Evolutionary conservation across 2,797 vertebrate genomes (phyloP), one percentile per base, ranked within the genome.

Genomic region (Sphenopsis melanotis): DNA sequence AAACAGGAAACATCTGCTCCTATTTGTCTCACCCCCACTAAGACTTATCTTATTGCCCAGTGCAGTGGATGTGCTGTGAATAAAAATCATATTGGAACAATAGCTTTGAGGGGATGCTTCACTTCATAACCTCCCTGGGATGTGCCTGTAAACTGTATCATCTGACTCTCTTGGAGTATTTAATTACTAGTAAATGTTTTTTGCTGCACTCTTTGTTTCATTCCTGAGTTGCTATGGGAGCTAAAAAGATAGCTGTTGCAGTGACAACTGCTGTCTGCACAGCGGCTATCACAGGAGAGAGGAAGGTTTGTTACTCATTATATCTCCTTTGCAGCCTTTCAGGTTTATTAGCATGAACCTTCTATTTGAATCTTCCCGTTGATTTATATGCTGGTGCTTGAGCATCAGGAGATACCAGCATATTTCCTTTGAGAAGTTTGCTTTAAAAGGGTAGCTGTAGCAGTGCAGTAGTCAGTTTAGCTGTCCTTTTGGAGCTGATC

Each of bases 1-100:
- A 92, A 96, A 95, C 95, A 97, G 92, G 94, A 97, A 97, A 96
- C 94, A 94, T 94, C 95, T 93, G 95, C 96, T 95, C 83, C 87
- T 93, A 85, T 96, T 94, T 93, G 87, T 92, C 90, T 94, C 92
- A 94, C 90, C 90, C 95, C 93, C 90, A 91, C 93, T 84, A 96
- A 92, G 86, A 92, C 93, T 95, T 94, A 92, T 93, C 95, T 96
- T 95, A 76, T 55, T 94, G 83, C 96, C 94, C 87, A 80, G 37
- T 26, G 81, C 65, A 21, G 74, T 93, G 83, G 89, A 90, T 89
- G 79, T 93, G 89, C 92, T 87, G 93, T 55, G 83, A 92, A 95
- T 95, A 94, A 90, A 78, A 96, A 91, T 93, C 95, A 85, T 61
- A 69, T 90, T 94, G 89, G 69, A 96, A 90, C 85, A 92, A 89